Conservation (phyloP, 2,888 invertebrate species). For the Nemotelus nigrinus region DNA sequence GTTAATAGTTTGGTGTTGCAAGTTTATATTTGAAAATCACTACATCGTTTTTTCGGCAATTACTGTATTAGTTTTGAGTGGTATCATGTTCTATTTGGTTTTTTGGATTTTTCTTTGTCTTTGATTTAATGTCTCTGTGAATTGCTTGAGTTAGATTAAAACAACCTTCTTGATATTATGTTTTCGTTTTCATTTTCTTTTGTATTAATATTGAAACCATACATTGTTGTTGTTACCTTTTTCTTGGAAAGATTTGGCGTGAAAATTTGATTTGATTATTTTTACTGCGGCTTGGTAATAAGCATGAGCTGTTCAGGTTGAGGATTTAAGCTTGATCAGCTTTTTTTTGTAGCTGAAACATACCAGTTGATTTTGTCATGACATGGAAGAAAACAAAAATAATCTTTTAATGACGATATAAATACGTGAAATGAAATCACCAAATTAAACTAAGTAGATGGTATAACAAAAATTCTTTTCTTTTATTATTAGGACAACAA, state of each 20-base stretch:
- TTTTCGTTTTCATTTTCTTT: not conserved
- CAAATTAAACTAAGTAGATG: no score
- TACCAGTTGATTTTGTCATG: no score
- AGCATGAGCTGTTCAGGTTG: no score
- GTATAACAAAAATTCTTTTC: no score
- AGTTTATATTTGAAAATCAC: slow-evolving; percentile 7
- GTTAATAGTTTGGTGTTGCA: slow-evolving; percentile 18
- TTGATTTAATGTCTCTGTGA: no score
- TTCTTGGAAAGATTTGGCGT: slow-evolving; percentile 24
- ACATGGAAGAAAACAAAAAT: no score
- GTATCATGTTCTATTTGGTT: not conserved
- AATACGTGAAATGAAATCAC: no score
- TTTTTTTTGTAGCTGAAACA: no score
- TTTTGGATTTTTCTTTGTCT: not conserved
- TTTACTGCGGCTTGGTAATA: no score
- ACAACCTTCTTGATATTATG: slow-evolving; percentile 37
- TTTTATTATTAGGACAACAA: no score
- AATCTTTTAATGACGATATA: no score
- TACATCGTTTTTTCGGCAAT: not conserved
- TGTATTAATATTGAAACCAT: slow-evolving; percentile 39
- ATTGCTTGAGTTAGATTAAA: slow-evolving; percentile 17
- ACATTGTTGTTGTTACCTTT: not conserved
- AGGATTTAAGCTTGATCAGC: no score
- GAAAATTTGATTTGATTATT: slow-evolving; percentile 7
- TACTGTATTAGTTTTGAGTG: not conserved